phyloP scores from a whole-genome alignment of 1,140 invertebrate genomes.

The Drosophila bocki region DNA sequence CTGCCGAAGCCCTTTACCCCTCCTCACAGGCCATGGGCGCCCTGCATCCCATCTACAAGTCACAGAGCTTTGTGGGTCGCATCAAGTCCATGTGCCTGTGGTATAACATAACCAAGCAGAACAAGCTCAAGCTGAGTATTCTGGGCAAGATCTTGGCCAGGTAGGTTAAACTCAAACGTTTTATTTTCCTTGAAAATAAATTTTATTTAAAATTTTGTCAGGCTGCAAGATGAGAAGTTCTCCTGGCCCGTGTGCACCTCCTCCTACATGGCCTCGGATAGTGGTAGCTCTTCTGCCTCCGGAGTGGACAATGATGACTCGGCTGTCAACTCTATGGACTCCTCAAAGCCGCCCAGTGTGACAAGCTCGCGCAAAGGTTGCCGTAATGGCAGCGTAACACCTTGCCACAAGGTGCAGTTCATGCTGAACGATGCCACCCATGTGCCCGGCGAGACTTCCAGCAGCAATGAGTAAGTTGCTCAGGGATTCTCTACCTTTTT shows the following conservation, averaged over 20 bases:
- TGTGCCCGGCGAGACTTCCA: constrained; percentile 76
- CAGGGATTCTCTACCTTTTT: no score
- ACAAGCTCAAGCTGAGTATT: constrained; percentile 92
- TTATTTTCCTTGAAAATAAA: neutral
- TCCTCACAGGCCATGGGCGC: constrained; percentile 91
- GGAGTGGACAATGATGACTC: constrained; percentile 81
- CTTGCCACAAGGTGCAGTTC: constrained; percentile 75
- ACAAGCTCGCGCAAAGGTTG: constrained; percentile 40
- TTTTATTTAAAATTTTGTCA: constrained; percentile 2
- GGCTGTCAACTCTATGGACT: constrained; percentile 78
- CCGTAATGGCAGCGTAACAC: constrained; percentile 46
- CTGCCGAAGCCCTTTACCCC: constrained; percentile 93
- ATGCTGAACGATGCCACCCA: constrained; percentile 75
- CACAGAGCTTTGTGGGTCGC: constrained; percentile 88
- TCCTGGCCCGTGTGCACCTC: constrained; percentile 82
- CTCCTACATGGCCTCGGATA: constrained; percentile 62
- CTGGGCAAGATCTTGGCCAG: constrained; percentile 90
- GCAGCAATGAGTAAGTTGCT: constrained; percentile 74
- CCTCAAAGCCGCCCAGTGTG: constrained; percentile 68
- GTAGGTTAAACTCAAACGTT: constrained; percentile 44
- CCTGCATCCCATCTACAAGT: constrained; percentile 90
- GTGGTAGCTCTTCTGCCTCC: constrained; percentile 76
- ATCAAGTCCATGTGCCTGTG: constrained; percentile 94
- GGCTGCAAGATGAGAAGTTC: constrained; percentile 83
- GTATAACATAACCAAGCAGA: constrained; percentile 95